These are phyloP conservation scores for Beaufortia kweichowensis DNA, from an alignment of 2,113 vertebrate genomes.

Conservation along the genomic window DNA sequence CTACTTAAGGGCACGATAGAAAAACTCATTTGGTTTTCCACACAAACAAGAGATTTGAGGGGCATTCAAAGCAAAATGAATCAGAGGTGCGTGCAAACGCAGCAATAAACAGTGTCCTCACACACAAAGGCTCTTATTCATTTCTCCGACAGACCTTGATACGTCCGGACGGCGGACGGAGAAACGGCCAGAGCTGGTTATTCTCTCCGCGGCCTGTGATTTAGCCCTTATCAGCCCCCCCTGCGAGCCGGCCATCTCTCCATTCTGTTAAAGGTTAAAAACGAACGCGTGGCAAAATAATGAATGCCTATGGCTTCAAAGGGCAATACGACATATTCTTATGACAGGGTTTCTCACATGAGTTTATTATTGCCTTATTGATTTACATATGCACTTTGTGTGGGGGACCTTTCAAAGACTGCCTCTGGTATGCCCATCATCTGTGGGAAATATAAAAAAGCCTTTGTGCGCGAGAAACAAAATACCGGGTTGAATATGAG, in stretches of 20 bases:
- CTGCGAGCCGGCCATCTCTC: conserved; percentile 43
- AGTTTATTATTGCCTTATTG: conserved; percentile 52
- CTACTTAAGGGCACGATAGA: conserved; percentile 39
- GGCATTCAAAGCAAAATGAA: conserved; percentile 38
- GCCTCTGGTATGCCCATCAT: conserved; percentile 21
- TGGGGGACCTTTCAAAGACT: conserved; percentile 43
- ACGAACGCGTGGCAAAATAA: conserved; percentile 52
- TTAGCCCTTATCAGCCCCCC: conserved; percentile 42
- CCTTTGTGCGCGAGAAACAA: conserved; percentile 45
- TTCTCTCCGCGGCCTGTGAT: conserved; percentile 41
- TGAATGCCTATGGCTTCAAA: conserved; percentile 56
- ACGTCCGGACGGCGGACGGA: conserved; percentile 31
- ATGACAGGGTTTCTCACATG: conserved; percentile 46
- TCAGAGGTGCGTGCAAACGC: conserved; percentile 17
- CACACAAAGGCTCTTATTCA: conserved; percentile 53
- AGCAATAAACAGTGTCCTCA: conserved; percentile 39
- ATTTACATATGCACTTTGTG: conserved; percentile 55
- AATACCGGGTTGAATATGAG: conserved; percentile 44
- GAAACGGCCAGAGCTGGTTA: conserved; percentile 38
- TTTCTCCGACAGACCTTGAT: conserved; percentile 46
- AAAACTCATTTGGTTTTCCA: conserved; percentile 38
- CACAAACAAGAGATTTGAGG: conserved; percentile 42
- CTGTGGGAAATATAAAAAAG: conserved; percentile 9
- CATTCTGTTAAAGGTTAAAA: conserved; percentile 50
- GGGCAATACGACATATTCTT: conserved; percentile 50